These are phyloP conservation scores for Drosophila insularis DNA, from an alignment of 1,140 invertebrate species.

Conservation along the genomic window DNA sequence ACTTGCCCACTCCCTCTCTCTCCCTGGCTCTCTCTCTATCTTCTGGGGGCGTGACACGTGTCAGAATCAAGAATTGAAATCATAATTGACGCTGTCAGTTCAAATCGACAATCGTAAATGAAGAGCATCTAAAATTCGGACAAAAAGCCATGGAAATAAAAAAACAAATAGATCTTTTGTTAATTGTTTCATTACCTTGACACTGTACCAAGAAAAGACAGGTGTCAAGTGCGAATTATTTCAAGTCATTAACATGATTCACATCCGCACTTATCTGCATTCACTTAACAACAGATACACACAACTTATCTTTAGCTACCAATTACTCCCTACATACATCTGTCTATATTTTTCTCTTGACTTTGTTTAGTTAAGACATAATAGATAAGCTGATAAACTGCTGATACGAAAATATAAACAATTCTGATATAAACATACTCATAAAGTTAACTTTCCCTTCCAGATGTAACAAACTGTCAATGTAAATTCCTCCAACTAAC, in stretches of 20 bases:
- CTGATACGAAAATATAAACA: no score
- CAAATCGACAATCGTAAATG: constrained; percentile 9
- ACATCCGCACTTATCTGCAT: neutral
- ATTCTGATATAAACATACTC: no score
- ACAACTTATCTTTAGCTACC: no score
- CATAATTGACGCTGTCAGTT: constrained; percentile 46
- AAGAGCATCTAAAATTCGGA: neutral
- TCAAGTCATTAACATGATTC: constrained; percentile 1
- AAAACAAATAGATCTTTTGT: neutral
- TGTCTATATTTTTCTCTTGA: no score
- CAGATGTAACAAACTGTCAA: no score
- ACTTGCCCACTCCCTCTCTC: no score
- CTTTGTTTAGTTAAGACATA: no score
- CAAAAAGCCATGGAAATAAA: neutral
- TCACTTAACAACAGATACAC: neutral
- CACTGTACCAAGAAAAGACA: neutral
- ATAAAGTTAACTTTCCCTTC: no score
- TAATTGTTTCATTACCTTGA: neutral
- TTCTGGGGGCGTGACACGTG: constrained; percentile 20
- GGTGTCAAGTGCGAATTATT: neutral
- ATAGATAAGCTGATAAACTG: no score
- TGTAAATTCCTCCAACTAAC: neutral
- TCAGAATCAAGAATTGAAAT: constrained; percentile 44
- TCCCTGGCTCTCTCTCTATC: neutral
- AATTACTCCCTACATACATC: no score